Conservation (phyloP, 2,113 vertebrate species). For the Rutilus rutilus region DNA sequence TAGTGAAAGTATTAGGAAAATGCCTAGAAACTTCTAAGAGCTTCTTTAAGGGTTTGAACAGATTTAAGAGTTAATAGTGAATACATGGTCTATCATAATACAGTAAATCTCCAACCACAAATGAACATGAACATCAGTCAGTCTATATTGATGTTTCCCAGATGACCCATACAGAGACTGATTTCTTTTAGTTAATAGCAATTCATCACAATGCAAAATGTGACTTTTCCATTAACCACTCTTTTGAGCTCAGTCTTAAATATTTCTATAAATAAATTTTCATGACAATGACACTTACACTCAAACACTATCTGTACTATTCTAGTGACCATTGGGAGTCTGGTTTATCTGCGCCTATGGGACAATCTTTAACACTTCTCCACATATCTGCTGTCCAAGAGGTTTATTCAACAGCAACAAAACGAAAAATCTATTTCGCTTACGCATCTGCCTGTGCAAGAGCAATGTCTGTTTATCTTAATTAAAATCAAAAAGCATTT, state of each 20-base stretch:
- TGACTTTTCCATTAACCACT: not conserved
- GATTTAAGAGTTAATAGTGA: conserved; percentile 13
- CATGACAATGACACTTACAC: not conserved
- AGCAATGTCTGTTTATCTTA: conserved; percentile 80
- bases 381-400: conserved; percentile 27
- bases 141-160: conserved; percentile 43
- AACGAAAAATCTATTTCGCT: conserved; percentile 9
- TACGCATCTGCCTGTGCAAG: conserved; percentile 10
- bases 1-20: not conserved
- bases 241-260: not conserved
- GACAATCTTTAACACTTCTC: conserved; percentile 36
- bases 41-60: not conserved
- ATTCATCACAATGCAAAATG: conserved; percentile 20
- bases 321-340: conserved; percentile 60
- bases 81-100: not conserved
- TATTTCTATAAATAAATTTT: not conserved
- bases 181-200: not conserved
- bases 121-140: conserved; percentile 27
- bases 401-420: conserved; percentile 26
- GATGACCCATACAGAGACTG: conserved; percentile 9
- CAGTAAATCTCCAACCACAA: conserved; percentile 24
- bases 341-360: conserved; percentile 61
- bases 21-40: not conserved
- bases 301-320: conserved; percentile 56
- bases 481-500: conserved; percentile 84